Evolutionary conservation across 2,113 vertebrate genomes (phyloP).

Genomic region (Strix aluco): DNA sequence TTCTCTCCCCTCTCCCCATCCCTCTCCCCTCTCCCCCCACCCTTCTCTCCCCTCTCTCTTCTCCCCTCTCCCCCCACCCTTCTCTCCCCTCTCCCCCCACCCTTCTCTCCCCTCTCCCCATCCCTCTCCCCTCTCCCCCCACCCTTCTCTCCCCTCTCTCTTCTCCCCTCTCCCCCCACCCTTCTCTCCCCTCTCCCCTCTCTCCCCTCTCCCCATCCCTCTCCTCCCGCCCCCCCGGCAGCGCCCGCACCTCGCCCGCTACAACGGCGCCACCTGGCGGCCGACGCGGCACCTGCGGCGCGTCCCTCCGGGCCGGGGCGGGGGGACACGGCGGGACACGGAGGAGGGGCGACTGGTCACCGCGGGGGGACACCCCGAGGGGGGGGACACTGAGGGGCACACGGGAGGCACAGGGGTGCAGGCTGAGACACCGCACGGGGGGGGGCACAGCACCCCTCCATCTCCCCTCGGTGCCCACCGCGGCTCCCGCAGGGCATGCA

Average conservation of each 20-base stretch:
- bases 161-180: too few relatives aligned
- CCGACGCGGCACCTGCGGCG: accelerated
- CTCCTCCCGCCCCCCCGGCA: too few relatives aligned
- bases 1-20: too few relatives aligned
- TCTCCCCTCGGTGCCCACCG: not conserved
- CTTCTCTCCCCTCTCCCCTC: too few relatives aligned
- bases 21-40: too few relatives aligned
- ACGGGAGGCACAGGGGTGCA: too few relatives aligned
- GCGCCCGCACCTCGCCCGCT: not conserved
- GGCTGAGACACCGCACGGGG: not conserved
- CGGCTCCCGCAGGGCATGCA: accelerated
- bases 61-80: too few relatives aligned
- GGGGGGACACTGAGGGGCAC: not conserved
- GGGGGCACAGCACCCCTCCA: not conserved
- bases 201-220: too few relatives aligned
- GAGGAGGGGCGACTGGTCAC: not conserved
- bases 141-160: not conserved
- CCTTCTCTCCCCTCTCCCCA: too few relatives aligned
- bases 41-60: too few relatives aligned
- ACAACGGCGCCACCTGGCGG: slow-evolving; percentile 6
- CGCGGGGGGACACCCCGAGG: not conserved
- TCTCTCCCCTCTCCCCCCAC: too few relatives aligned
- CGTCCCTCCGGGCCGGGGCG: not conserved
- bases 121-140: too few relatives aligned
- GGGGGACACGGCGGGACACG: not conserved